A percentile compares a stretch with the other conserved stretches of the same genome.
Conservation (phyloP, 2,113 vertebrate genomes). For the Ctenodactylus gundi region DNA sequence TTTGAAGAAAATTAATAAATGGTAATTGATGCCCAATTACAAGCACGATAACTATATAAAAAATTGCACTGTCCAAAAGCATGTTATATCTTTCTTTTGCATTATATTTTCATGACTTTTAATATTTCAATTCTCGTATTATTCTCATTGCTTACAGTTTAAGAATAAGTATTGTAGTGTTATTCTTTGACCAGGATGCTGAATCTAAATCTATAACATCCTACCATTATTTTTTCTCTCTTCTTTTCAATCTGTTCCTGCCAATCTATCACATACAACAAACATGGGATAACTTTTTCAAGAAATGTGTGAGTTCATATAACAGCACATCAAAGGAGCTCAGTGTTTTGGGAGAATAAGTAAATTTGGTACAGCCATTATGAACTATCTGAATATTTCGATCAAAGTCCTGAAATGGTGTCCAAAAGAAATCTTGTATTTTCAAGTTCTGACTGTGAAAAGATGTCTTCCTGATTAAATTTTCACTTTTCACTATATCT, state of each 20-base stretch:
- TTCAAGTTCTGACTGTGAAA: not conserved
- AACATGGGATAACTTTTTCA: not conserved
- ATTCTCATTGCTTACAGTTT: not conserved
- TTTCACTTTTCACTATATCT: not conserved
- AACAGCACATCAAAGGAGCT: not conserved
- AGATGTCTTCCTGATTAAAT: not conserved
- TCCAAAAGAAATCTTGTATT: not conserved
- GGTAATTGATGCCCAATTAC: not conserved
- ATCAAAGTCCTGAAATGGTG: not conserved
- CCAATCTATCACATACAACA: not conserved
- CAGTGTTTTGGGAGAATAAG: not conserved
- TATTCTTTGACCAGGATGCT: slow-evolving; percentile 29
- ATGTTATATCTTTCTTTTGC: not conserved
- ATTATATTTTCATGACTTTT: not conserved
- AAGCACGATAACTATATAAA: not conserved
- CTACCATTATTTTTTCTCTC: not conserved
- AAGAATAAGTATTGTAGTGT: not conserved
- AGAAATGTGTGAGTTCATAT: not conserved
- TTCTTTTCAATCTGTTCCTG: not conserved
- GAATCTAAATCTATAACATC: not conserved
- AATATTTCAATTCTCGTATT: not conserved
- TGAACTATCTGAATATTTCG: not conserved
- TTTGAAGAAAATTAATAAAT: not conserved
- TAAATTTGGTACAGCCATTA: not conserved
- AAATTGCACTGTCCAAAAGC: not conserved